Evolutionary conservation across 2,888 invertebrate genomes (phyloP).

Genomic region (Dryomyza anilis): DNA sequence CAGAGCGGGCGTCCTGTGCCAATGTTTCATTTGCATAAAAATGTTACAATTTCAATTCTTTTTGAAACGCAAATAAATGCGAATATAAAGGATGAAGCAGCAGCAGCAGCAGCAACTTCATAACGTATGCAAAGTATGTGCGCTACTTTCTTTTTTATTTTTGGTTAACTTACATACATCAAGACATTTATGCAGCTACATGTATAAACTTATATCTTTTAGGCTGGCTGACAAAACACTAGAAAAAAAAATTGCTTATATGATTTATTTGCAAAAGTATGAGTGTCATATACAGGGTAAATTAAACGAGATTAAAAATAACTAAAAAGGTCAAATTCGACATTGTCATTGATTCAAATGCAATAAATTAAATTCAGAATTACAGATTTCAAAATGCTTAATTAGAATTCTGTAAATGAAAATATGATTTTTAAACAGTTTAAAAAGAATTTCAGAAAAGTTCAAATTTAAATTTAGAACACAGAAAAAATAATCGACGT

Average conservation of each 20-base stretch:
- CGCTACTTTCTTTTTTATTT: slow-evolving; percentile 28
- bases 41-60: slow-evolving; percentile 39
- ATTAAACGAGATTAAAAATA: too few relatives aligned
- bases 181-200: slow-evolving; percentile 2
- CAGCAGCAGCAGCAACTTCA: slow-evolving; percentile 29
- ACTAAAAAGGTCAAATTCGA: too few relatives aligned
- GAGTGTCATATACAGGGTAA: slow-evolving; percentile 26
- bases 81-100: not conserved
- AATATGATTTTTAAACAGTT: not conserved
- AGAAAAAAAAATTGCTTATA: slow-evolving; percentile 42
- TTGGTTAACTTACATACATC: slow-evolving; percentile 5
- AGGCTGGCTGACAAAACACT: slow-evolving; percentile 18
- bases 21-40: slow-evolving; percentile 40
- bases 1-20: not conserved
- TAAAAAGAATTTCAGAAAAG: not conserved
- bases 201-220: slow-evolving; percentile 18
- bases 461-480: too few relatives aligned
- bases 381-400: too few relatives aligned
- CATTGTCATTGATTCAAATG: too few relatives aligned
- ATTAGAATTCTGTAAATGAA: too few relatives aligned
- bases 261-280: slow-evolving; percentile 51
- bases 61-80: slow-evolving; percentile 26
- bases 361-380: too few relatives aligned
- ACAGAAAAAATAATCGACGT: too few relatives aligned
- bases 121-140: slow-evolving; percentile 38